Evolutionary conservation across 92 coral and sea anemone genomes (phyloP), one percentile per base, ranked within the genome.

Genomic region (Metridium senile): DNA sequence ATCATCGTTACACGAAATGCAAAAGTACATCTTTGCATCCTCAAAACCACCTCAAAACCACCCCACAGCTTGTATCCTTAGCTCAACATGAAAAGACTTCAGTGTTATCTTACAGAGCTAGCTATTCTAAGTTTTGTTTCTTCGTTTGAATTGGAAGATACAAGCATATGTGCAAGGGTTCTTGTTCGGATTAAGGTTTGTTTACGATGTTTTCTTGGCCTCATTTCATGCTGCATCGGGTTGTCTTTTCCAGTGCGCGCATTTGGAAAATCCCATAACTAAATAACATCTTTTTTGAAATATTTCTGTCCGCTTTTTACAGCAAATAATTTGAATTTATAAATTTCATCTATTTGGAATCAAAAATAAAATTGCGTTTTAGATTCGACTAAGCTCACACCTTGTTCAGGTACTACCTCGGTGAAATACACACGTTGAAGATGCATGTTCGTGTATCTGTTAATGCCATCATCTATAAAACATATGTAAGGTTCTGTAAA

Each of bases 291-390:
- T 75, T 64, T n/a, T 64, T 33, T 45, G 34, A 23, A 11, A 17
- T 23, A 9, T 62, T 62, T 74, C 61, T 73, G 26, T 33, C 26
- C 57, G 58, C 43, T 75, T 62, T 75, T 26, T 63, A 75, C 71
- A 63, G 80, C 80, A 62, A 62, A 75, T 64, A 63, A 74, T 74
- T 22, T 39, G 46, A 74, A 59, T 43, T 74, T 27, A 47, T 45
- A 39, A 59, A 34, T 27, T 9, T 9, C 39, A 26, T 75, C 62
- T 39, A 11, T 25, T 75, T 58, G 21, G 66, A 64, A 75, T 58
- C 62, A 62, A 75, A 63, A 75, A 64, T 26, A 75, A 46, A 17
- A 75, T 59, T 27, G 62, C 33, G 62, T 13, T 4, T 35, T 64
- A 61, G 21, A 13, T 39, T 39, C 49, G 43, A 20, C 11, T 35